Evolutionary conservation across 1,140 invertebrate genomes (phyloP).

Genomic region (Oppia nitens): DNA sequence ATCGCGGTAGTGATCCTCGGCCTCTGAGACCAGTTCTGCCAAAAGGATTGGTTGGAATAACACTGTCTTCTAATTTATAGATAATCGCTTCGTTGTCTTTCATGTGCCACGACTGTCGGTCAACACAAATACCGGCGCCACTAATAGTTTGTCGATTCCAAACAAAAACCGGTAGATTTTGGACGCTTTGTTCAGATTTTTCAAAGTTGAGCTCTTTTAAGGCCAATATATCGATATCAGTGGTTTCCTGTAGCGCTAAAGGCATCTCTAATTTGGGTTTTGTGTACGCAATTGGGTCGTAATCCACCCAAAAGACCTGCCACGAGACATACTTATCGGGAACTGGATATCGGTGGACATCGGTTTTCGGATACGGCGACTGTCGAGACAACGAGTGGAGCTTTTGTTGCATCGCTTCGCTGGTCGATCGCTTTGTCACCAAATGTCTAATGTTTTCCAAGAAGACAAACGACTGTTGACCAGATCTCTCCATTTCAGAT

Average conservation of each 20-base stretch:
- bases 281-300: slow-evolving; percentile 30
- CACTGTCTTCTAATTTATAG: slow-evolving; percentile 21
- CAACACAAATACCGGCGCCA: slow-evolving; percentile 21
- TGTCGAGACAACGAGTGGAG: slow-evolving; percentile 27
- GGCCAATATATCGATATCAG: slow-evolving; percentile 29
- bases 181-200: not conserved
- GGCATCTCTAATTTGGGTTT: slow-evolving; percentile 24
- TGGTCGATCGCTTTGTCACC: slow-evolving; percentile 3
- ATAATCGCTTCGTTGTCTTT: slow-evolving; percentile 17
- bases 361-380: slow-evolving; percentile 31
- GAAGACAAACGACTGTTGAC: slow-evolving; percentile 25
- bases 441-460: slow-evolving; percentile 30
- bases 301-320: slow-evolving; percentile 28
- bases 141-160: slow-evolving; percentile 22
- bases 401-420: no score
- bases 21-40: slow-evolving; percentile 33
- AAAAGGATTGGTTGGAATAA: slow-evolving; percentile 28
- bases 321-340: slow-evolving; percentile 33
- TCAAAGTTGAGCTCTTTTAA: not conserved
- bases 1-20: slow-evolving; percentile 29
- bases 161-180: slow-evolving; percentile 16
- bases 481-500: slow-evolving; percentile 26
- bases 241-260: slow-evolving; percentile 22
- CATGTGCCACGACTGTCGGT: slow-evolving; percentile 22
- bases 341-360: slow-evolving; percentile 29